These are phyloP conservation scores for Suncus etruscus DNA, from an alignment of 2,113 vertebrate species.

Conservation along the genomic window DNA sequence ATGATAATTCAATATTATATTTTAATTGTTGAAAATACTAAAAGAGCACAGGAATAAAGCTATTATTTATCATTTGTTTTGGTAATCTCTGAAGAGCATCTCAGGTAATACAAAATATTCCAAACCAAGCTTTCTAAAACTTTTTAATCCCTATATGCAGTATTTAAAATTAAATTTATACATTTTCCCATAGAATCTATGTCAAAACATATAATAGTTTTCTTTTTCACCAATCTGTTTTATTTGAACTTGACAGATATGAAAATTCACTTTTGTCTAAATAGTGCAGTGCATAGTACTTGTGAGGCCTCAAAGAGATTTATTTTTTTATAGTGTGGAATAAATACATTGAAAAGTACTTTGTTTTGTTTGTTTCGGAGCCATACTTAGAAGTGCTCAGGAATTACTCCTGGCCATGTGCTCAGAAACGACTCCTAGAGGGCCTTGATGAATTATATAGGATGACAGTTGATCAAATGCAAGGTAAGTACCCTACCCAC, in stretches of 20 bases:
- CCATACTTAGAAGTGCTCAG: too few species aligned
- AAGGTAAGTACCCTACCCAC: too few species aligned
- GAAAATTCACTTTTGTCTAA: conserved; percentile 59
- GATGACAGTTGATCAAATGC: too few species aligned
- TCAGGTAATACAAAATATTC: conserved; percentile 12
- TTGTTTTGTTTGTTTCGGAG: too few species aligned
- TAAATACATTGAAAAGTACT: not conserved
- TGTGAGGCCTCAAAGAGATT: conserved; percentile 30
- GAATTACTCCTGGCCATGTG: too few species aligned
- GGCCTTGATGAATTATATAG: too few species aligned
- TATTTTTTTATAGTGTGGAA: conserved; percentile 55
- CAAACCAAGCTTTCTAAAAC: conserved; percentile 52
- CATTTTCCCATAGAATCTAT: conserved; percentile 57
- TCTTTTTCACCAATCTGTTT: conserved; percentile 59
- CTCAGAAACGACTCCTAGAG: too few species aligned
- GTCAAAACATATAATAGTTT: conserved; percentile 72
- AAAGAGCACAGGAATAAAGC: conserved; percentile 38
- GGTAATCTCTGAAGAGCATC: conserved; percentile 34
- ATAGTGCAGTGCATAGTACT: conserved; percentile 24
- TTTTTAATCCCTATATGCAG: conserved; percentile 50
- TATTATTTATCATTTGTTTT: conserved; percentile 8
- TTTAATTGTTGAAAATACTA: conserved; percentile 48
- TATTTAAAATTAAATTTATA: conserved; percentile 70
- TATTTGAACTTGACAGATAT: conserved; percentile 63
- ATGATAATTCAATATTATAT: conserved; percentile 20